Evolutionary conservation across 2,888 invertebrate genomes (phyloP), one percentile per base, ranked within the genome.

Genomic region (Melolontha melolontha): DNA sequence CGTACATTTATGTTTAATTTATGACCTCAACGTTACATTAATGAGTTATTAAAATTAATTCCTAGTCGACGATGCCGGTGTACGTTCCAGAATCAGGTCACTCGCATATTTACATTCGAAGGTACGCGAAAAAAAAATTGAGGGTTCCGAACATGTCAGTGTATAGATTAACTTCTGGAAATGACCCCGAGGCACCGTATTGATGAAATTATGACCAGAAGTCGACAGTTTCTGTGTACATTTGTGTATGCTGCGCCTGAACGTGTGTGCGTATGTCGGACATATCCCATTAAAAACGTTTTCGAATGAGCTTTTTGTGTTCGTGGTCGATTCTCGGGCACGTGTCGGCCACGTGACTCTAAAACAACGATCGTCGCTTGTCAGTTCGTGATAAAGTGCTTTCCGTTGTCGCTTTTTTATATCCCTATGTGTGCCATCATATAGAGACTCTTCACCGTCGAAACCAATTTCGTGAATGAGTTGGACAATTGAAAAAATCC

Each of bases 361-460:
- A 62, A 62, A 62, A 62, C 66, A 73, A 75, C 77, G 75, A 75
- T 73, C 75, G 70, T 72, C 73, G 75, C 73, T 77, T 77, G 79
- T 76, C 77, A 70, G 65, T 72, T 70, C 70, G 74, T 75, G 78
- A 80, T 78, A 76, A 79, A 79, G 75, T 74, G 74, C 77, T 79
- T 79, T 78, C 78, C 78, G 70, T 62, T 62, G 59, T 62, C 10
- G 34, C 34, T 34, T 62, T 62, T 62, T 62, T 62, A 62, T 47
- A 16, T 34, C 59, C 14, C 29, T 47, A 62, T 47, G 47, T 62
- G 34, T 62, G 47, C 47, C 29, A 16, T 62, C 34, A 34, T 34
- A 34, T 34, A 10, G 6, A 62, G 34, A 47, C 39, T 62, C 47
- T 34, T 34, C 34, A 34, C 34, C 34, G 39, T 47, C 49, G 22